Percentiles rank a stretch among this genome's conserved stretches.
Evolutionary conservation across 2,797 vertebrate species (phyloP).

Genomic region (Silurus lanzhouensis): DNA sequence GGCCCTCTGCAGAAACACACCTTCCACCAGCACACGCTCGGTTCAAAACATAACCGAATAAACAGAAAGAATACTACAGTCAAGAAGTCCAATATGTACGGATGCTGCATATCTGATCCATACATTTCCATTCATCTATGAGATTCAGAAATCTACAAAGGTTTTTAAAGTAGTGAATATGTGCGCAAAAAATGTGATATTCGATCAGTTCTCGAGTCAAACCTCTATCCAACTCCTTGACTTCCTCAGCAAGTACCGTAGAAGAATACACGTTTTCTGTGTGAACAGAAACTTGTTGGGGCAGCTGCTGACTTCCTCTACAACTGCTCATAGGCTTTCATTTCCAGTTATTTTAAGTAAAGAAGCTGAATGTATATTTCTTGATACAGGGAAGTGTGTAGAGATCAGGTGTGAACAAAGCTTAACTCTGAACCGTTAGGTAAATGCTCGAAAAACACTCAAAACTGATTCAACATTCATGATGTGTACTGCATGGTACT

Average conservation of each 20-base stretch:
- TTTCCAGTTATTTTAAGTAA: neutral
- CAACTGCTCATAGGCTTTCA: slow-evolving; percentile 6
- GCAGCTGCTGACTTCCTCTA: slow-evolving; percentile 5
- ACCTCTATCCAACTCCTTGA: neutral
- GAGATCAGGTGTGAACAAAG: neutral
- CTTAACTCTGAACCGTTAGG: neutral
- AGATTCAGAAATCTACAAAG: neutral
- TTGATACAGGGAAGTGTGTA: neutral
- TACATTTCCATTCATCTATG: neutral
- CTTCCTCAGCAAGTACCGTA: neutral
- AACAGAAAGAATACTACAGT: neutral
- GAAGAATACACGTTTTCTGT: neutral
- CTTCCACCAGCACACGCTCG: slow-evolving; percentile 27
- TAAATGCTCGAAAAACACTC: neutral
- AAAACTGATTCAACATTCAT: neutral
- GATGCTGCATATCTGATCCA: neutral
- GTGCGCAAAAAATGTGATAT: neutral
- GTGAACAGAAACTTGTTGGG: neutral
- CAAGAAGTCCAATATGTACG: neutral
- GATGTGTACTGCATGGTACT: neutral
- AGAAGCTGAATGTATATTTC: neutral
- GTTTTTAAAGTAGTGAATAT: neutral
- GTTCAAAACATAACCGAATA: neutral
- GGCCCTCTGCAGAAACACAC: slow-evolving; percentile 42
- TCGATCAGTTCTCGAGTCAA: neutral